Base-by-base conservation (phyloP, 2,888 invertebrate species). In the Dicyrtomina minuta region DNA sequence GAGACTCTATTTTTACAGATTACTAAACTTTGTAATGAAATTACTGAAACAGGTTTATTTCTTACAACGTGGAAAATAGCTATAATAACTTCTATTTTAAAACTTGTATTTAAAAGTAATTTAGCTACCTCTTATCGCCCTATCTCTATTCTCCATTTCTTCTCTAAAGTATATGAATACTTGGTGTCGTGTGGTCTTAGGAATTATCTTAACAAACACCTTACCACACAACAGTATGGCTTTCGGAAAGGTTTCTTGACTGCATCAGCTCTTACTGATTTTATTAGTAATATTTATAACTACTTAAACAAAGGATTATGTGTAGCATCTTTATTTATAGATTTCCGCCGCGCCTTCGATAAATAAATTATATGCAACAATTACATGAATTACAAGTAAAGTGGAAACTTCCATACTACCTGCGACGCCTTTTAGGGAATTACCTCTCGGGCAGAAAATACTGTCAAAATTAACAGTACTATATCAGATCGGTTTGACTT, bases 91-190 rank as follows among this genome's bases (percentile, higher is more conserved):
- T 24, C 59, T 17, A 41, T 60, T 43, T 5, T 43, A 2, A 60
- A 60, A 60, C 43, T 44, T 17, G 22, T 20, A n/a, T 5, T 4
- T 8, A 60, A 60, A 43, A 41, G n/a, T n/a, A n/a, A n/a, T n/a
- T n/a, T n/a, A n/a, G n/a, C n/a, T n/a, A n/a, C n/a, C n/a, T n/a
- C n/a, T 12, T 60, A 60, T 24, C 1, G 59, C 5, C 43, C 43
- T n/a, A 60, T 43, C 6, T 60, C 59, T 17, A 43, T 60, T 4
- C 59, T 60, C 22, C 59, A 41, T n/a, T 60, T 60, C 22, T 44
- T 60, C 6, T 60, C 43, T 2, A 60, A 60, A 43, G 41, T 60
- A 12, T 24, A 26, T 60, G 59, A 60, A 20, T 43, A 17, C 12
- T 12, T 22, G 3, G 22, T 60, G 1, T 1, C 43, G 17, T 43